Evolutionary conservation across 2,888 invertebrate genomes (phyloP), one percentile per base, ranked within the genome.

Genomic region (Myathropa florea): DNA sequence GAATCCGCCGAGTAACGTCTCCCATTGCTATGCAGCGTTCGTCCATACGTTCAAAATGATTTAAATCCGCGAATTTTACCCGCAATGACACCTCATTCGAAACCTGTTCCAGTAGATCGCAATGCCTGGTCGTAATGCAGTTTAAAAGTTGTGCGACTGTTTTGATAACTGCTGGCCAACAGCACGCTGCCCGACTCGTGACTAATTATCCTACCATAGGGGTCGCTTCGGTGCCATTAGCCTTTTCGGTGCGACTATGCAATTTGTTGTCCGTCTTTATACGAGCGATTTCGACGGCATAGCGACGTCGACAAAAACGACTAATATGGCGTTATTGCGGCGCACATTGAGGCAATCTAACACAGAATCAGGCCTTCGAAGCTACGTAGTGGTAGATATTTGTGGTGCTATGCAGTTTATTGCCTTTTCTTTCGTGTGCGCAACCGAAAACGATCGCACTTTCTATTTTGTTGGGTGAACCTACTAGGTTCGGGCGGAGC

Each of bases 121-220:
- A 39, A 33, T 68, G 39, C 59, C 7, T 23, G 72, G 59, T 75
- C 76, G 68, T 72, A 72, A 77, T 57, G 72, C 72, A 18, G 61
- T 65, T 77, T 68, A 46, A 65, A 46, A 57, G 24, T 24, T 57
- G 24, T 57, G 57, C 24, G 68, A 82, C 67, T 84, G 33, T 84
- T 84, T 76, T 46, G 9, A 61, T 80, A 84, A 76, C 71, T 71
- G 84, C 76, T 71, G 71, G 36, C 57, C 67, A 57, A 71, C 72
- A 63, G 53, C 73, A 55, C 30, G 72, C 63, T 78, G 68, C 26
- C 60, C 55, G 39, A 79, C 75, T 82, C 83, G 86, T 86, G 86
- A 86, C 83, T 86, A 86, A 86, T 86, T 86, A 86, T 86, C 70
- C 67, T 83, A 55, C 83, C 78, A 82, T 83, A 79, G 83, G 68